Evolutionary conservation across 2,113 vertebrate species (phyloP).

Genomic region (Pipa parva): DNA sequence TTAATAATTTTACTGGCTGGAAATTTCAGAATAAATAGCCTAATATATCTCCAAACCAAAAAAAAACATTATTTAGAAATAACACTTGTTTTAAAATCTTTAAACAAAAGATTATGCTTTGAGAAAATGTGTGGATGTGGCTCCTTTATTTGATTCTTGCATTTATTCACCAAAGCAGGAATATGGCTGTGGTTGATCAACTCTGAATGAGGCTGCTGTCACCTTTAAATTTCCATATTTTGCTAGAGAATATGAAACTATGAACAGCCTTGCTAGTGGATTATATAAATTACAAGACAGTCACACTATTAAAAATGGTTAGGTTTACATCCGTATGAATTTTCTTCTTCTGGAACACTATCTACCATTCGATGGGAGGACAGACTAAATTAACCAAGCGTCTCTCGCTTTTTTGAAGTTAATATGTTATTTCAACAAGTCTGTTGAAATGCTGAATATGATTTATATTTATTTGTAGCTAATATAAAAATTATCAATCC

Average conservation of each 20-base stretch:
- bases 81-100: too few relatives aligned
- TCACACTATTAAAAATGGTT: neutral
- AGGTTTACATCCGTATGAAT: neutral
- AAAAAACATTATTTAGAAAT: too few relatives aligned
- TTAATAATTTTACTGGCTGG: too few relatives aligned
- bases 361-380: constrained; percentile 7
- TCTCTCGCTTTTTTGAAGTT: constrained; percentile 30
- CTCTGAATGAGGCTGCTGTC: neutral
- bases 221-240: neutral
- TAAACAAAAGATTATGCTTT: too few relatives aligned
- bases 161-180: too few relatives aligned
- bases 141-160: too few relatives aligned
- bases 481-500: constrained; percentile 42
- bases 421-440: constrained; percentile 35
- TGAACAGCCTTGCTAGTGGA: neutral
- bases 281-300: neutral
- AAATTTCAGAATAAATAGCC: too few relatives aligned
- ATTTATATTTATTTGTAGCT: constrained; percentile 35
- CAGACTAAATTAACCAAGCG: constrained; percentile 28
- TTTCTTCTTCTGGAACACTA: constrained; percentile 8
- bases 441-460: constrained; percentile 30
- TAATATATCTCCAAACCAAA: too few relatives aligned
- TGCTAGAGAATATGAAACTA: neutral
- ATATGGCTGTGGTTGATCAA: too few relatives aligned
- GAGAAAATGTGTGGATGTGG: too few relatives aligned